Evolutionary conservation across 2,113 vertebrate genomes (phyloP).

Genomic region (Cyphomyrus plagiostoma): DNA sequence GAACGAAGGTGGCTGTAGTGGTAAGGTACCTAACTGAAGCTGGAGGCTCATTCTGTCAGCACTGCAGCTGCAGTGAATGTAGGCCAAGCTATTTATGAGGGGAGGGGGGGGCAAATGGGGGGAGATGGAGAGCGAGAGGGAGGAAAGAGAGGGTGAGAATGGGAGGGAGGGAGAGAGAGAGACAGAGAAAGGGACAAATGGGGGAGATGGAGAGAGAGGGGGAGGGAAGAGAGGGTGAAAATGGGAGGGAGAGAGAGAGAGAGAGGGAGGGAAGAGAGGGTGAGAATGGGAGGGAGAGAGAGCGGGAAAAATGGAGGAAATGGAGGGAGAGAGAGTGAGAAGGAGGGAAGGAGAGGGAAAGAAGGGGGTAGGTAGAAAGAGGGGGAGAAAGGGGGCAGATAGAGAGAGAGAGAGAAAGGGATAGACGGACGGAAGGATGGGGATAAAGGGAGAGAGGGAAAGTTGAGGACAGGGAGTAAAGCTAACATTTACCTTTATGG

Average conservation of each 20-base stretch:
- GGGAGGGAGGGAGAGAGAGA: conserved; percentile 19
- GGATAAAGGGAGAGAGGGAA: conserved; percentile 1
- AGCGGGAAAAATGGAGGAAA: background rate
- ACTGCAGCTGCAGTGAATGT: conserved; percentile 66
- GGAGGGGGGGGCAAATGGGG: conserved; percentile 31
- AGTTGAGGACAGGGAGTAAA: background rate
- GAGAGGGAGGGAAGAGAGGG: no score
- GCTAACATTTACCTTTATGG: background rate
- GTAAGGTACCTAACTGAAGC: conserved; percentile 39
- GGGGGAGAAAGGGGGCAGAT: background rate
- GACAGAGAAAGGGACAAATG: conserved; percentile 38
- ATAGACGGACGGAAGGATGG: conserved; percentile 8
- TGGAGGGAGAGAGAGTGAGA: background rate
- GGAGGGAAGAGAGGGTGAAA: conserved; percentile 27
- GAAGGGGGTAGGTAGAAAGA: conserved; percentile 49
- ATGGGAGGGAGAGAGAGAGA: conserved; percentile 22
- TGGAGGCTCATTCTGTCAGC: conserved; percentile 43
- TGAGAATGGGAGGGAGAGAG: background rate
- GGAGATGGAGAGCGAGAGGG: background rate
- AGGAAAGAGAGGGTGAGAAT: no score
- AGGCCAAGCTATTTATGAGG: conserved; percentile 67
- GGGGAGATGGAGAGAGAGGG: conserved; percentile 27
- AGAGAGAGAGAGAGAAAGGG: background rate
- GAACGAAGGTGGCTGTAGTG: background rate
- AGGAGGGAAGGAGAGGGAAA: conserved; percentile 29